These are phyloP conservation scores for Phalanger gymnotis DNA, from an alignment of 2,797 vertebrate species.

Conservation along the genomic window DNA sequence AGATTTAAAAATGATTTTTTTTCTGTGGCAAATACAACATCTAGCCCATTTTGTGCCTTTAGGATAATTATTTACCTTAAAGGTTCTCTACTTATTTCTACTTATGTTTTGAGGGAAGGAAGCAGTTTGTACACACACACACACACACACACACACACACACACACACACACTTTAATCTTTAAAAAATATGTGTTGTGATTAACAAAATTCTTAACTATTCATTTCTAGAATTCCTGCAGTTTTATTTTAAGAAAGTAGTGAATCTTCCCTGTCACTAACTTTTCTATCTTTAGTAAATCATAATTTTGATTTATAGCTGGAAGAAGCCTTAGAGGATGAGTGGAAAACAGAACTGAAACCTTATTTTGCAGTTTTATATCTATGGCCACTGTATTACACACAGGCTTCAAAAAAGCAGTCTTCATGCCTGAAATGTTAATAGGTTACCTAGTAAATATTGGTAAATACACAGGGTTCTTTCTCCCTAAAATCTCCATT, in stretches of 20 bases:
- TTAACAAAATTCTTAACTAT: conserved; percentile 12
- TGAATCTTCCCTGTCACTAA: conserved; percentile 30
- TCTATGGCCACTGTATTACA: neutral
- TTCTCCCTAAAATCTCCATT: neutral
- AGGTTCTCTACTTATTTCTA: conserved; percentile 26
- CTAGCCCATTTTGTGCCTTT: conserved; percentile 25
- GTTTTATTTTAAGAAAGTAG: conserved; percentile 51
- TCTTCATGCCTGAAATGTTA: neutral
- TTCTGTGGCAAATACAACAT: conserved; percentile 21
- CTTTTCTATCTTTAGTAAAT: conserved; percentile 34
- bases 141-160: too few species aligned
- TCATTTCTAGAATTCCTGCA: conserved; percentile 8
- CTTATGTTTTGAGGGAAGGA: neutral
- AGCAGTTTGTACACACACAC: neutral
- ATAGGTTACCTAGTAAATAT: neutral
- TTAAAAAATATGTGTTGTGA: conserved; percentile 7
- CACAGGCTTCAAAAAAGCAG: conserved; percentile 25
- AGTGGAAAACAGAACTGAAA: conserved; percentile 24
- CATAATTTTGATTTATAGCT: neutral
- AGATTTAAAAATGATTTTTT: conserved; percentile 20
- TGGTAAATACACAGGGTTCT: neutral
- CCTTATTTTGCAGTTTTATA: conserved; percentile 29
- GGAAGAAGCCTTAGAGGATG: neutral
- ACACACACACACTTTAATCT: conserved; percentile 17
- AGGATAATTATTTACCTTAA: conserved; percentile 8